Base-by-base conservation (phyloP, 2,888 invertebrate species). In the Myopa testacea region DNA sequence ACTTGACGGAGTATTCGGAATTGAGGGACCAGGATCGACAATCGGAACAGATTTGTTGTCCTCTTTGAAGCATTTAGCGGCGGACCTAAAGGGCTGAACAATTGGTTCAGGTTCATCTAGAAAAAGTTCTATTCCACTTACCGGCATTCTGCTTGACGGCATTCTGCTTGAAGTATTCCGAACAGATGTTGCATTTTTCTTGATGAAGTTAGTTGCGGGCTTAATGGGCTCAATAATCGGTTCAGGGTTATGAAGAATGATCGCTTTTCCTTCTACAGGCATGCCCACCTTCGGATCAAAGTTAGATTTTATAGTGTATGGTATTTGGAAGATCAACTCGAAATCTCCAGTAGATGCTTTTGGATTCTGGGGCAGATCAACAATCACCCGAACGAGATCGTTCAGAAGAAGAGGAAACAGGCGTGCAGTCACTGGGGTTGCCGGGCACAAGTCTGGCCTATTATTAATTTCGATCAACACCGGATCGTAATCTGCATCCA, bases 381-480 rank as follows among this genome's bases (percentile, higher is more conserved):
- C 81, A 50, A 88, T 87, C 94, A 97, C 96, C 93, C 96, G 97
- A 75, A 97, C 91, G 34, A 95, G 92, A 89, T 97, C 97, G 83
- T 95, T 93, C 16, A 96, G 88, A 6, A 95, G 95, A 81, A 92
- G 91, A 6, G 94, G 92, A 86, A 96, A 97, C 86, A 98, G 92
- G 82, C 93, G 91, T 0, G 94, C 93, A 0, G 97, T 97, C 16
- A 97, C 93, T 78, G 92, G 92, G 0, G 97, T 97, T 37, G 95
- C 96, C 45, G 93, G 91, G 80, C 92, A 91, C 89, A 97, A 92
- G 88, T 96, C 94, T 0, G 97, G 97, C 86, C 94, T 94, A 5
- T 95, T 94, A 90, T 98, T 98, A 82, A 98, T 96, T 91, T 98
- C 97, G 84, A 98, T 95, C 79, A 98, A 90, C 94, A 96, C 96